A percentile compares a stretch with the other conserved stretches of the same genome.
Evolutionary conservation across 2,888 invertebrate species (phyloP).

Genomic region (Habrosyne pyritoides): DNA sequence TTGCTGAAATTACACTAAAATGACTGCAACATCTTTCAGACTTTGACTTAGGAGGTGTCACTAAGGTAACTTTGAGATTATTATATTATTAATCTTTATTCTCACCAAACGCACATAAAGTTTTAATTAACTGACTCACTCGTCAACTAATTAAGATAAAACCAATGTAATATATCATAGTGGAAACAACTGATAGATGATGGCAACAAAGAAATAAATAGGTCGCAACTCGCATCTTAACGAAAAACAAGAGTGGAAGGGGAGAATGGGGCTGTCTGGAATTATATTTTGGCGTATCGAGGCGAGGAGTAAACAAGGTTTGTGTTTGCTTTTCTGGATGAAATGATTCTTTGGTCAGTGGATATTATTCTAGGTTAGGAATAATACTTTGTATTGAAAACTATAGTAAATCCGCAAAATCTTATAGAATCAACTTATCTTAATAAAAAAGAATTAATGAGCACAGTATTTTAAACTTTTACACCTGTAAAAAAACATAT

Average conservation of each 20-base stretch:
- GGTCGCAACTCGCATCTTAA: constrained; percentile 14
- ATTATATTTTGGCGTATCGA: constrained; percentile 7
- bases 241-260: constrained; percentile 13
- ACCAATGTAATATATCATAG: constrained; percentile 25
- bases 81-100: constrained; percentile 1
- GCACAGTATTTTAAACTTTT: too few species aligned
- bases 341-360: neutral
- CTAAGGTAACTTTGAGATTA: too few species aligned
- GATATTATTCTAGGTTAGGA: neutral
- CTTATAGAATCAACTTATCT: too few species aligned
- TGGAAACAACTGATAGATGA: constrained; percentile 29
- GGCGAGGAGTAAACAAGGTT: neutral
- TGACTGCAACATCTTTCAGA: too few species aligned
- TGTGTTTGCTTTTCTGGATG: neutral
- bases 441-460: too few species aligned
- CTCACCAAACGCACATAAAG: constrained; percentile 12
- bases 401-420: neutral
- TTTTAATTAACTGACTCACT: constrained; percentile 25
- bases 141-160: constrained; percentile 19
- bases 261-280: constrained; percentile 6
- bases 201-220: constrained; percentile 23
- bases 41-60: too few species aligned
- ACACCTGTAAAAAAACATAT: too few species aligned
- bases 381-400: neutral
- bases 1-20: too few species aligned